Conservation (phyloP, 2,797 vertebrate species). For the Phoxinus dragarum region DNA sequence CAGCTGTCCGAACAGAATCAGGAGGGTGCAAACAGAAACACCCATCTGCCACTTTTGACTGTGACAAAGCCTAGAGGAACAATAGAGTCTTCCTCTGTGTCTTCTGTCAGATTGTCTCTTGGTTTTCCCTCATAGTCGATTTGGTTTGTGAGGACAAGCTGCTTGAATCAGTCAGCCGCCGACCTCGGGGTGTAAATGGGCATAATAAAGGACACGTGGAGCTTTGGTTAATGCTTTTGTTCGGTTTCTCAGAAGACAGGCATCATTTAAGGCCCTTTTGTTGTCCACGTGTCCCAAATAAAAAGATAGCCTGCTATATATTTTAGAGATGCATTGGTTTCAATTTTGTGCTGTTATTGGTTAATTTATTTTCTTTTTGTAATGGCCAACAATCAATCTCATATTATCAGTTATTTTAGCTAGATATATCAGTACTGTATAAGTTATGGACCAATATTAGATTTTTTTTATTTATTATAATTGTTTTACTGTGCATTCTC, state of each 20-base stretch:
- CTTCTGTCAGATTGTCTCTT: constrained; percentile 37
- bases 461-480: too few relatives aligned
- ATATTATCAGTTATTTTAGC: not conserved
- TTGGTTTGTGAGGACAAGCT: constrained; percentile 34
- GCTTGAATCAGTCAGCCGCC: constrained; percentile 44
- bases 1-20: constrained; percentile 75
- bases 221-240: constrained; percentile 34
- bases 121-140: constrained; percentile 23
- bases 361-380: not conserved
- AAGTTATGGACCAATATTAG: not conserved
- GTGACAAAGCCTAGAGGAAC: constrained; percentile 42
- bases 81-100: constrained; percentile 39
- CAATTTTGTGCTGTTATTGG: not conserved
- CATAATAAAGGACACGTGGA: constrained; percentile 45
- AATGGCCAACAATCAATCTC: not conserved
- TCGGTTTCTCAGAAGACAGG: constrained; percentile 14
- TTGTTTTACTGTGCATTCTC: not conserved
- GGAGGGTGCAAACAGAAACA: constrained; percentile 48
- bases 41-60: constrained; percentile 54
- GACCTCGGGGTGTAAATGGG: constrained; percentile 37
- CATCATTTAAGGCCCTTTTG: constrained; percentile 16
- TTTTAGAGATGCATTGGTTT: not conserved
- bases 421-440: not conserved
- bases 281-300: not conserved
- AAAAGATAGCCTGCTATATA: not conserved